Conservation (phyloP, 1,140 invertebrate genomes). For the Drosophila obscura region DNA sequence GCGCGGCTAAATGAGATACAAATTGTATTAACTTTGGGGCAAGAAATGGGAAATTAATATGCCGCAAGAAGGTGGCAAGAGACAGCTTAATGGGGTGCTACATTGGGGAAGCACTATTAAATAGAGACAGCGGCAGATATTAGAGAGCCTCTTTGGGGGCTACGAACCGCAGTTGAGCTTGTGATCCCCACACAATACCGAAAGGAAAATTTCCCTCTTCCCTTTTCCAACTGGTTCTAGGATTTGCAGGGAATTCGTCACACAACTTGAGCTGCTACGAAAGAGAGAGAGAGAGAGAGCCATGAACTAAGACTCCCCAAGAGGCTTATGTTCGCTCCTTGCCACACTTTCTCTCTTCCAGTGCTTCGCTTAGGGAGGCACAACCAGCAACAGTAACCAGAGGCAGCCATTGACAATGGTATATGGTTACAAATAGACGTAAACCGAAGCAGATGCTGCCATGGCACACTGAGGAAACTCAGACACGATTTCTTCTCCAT, state of each 20-base stretch:
- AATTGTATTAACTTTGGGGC: slow-evolving; percentile 39
- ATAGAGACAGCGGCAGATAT: too few relatives aligned
- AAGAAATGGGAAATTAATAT: slow-evolving; percentile 47
- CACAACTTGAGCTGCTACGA: slow-evolving; percentile 19
- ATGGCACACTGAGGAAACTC: neutral
- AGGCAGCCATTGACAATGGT: slow-evolving; percentile 48
- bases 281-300: slow-evolving; percentile 7
- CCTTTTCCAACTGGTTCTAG: neutral
- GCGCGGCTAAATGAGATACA: slow-evolving; percentile 3
- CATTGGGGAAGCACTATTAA: neutral
- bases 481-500: too few relatives aligned
- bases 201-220: slow-evolving; percentile 31
- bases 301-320: neutral
- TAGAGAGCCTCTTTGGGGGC: too few relatives aligned
- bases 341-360: neutral
- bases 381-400: slow-evolving; percentile 22
- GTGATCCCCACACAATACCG: slow-evolving; percentile 37
- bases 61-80: slow-evolving; percentile 21
- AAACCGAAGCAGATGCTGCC: neutral
- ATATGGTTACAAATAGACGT: slow-evolving; percentile 29
- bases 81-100: slow-evolving; percentile 30
- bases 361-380: slow-evolving; percentile 13
- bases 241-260: slow-evolving; percentile 27
- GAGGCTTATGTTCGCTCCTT: slow-evolving; percentile 33
- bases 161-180: slow-evolving; percentile 28